Percentiles rank a stretch among this genome's conserved stretches.
phyloP scores from a whole-genome alignment of 2,888 invertebrate genomes.

The Crossocerus cetratus region DNA sequence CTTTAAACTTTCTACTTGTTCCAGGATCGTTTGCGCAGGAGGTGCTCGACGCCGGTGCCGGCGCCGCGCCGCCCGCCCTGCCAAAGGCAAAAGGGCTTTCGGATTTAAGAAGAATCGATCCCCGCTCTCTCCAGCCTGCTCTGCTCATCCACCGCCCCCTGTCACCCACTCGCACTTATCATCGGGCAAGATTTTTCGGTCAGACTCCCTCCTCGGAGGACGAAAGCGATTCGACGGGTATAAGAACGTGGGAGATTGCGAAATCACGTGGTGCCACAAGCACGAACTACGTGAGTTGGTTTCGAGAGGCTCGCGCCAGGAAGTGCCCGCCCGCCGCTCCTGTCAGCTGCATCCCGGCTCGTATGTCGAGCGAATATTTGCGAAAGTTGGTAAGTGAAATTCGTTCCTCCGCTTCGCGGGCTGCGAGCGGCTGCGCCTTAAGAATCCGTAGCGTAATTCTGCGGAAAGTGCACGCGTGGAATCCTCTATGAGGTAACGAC shows the following conservation, averaged over 20 bases:
- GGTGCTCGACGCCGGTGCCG: not conserved
- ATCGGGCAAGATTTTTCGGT: conserved; percentile 39
- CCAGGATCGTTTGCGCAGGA: not conserved
- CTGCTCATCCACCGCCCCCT: too few relatives aligned
- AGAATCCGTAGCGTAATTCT: conserved; percentile 49
- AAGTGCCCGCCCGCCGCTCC: conserved; percentile 31
- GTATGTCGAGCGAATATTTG: conserved; percentile 58
- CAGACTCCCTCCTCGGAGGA: conserved; percentile 17
- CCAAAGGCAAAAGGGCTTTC: conserved; percentile 38
- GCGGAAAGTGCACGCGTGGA: conserved; percentile 36
- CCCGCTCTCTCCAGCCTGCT: not conserved
- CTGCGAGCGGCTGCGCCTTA: conserved; percentile 31
- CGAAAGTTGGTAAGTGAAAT: conserved; percentile 58
- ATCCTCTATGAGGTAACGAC: conserved; percentile 19
- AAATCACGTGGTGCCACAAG: conserved; percentile 56
- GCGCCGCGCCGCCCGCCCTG: too few relatives aligned
- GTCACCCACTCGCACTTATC: conserved; percentile 20
- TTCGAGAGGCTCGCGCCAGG: conserved; percentile 37
- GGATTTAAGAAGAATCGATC: conserved; percentile 29
- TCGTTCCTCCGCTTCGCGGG: conserved; percentile 45
- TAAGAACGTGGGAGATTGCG: conserved; percentile 45
- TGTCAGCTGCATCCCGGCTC: conserved; percentile 57
- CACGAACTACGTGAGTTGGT: conserved; percentile 56
- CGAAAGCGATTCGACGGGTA: conserved; percentile 34
- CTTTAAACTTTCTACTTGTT: not conserved